A percentile compares a stretch with the other conserved stretches of the same genome.
Conservation (phyloP, 2,888 invertebrate genomes). For the Agapostemon virescens region DNA sequence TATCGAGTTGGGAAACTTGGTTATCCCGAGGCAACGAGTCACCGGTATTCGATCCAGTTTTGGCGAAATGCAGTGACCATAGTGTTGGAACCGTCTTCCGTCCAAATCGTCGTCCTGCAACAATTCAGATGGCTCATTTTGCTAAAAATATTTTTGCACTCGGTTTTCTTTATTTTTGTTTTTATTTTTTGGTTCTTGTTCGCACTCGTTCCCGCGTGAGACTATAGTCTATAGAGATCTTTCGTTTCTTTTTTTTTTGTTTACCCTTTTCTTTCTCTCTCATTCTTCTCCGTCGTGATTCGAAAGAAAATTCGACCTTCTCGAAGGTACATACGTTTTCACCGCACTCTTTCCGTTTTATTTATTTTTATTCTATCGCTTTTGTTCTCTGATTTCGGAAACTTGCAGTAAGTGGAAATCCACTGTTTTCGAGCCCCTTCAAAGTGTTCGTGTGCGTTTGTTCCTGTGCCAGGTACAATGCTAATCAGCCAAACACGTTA, state of each 20-base stretch:
- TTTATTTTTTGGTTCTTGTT: not conserved
- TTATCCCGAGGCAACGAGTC: slow-evolving; percentile 46
- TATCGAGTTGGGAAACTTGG: not conserved
- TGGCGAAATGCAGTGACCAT: slow-evolving; percentile 35
- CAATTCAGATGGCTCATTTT: slow-evolving; percentile 61
- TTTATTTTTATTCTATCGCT: not conserved
- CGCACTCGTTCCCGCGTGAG: slow-evolving; percentile 7
- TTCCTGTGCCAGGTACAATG: not conserved
- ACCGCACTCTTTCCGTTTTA: not conserved
- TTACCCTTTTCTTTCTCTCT: slow-evolving; percentile 1
- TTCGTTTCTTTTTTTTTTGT: slow-evolving; percentile 3
- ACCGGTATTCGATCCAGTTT: slow-evolving; percentile 46
- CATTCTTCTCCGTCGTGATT: not conserved
- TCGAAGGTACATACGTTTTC: not conserved
- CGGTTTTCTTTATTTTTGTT: not conserved
- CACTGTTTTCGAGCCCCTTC: slow-evolving; percentile 56
- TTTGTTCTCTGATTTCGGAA: not conserved
- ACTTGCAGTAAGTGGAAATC: slow-evolving; percentile 55
- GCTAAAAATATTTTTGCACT: slow-evolving; percentile 42
- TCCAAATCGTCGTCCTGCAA: slow-evolving; percentile 63
- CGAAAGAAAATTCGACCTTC: slow-evolving; percentile 50
- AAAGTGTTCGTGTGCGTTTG: slow-evolving; percentile 13
- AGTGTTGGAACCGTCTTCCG: slow-evolving; percentile 52
- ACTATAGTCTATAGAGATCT: slow-evolving; percentile 14
- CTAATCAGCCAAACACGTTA: slow-evolving; percentile 3